Evolutionary conservation across 2,888 invertebrate species (phyloP).

Genomic region (Labia minor): DNA sequence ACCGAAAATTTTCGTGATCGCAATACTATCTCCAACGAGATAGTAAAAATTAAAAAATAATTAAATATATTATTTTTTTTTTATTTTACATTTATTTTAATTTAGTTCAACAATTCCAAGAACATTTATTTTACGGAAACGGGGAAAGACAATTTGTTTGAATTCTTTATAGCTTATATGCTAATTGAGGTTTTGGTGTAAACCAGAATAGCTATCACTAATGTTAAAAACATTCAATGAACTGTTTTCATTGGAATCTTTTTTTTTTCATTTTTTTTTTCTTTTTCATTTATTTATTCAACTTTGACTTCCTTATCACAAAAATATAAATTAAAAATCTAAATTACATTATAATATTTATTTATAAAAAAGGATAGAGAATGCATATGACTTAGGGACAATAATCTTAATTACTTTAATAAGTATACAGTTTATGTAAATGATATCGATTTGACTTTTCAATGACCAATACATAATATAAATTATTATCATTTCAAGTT

Average conservation of each 20-base stretch:
- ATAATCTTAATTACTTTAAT: neutral
- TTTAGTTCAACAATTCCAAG: neutral
- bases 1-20: too few species aligned
- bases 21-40: too few species aligned
- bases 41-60: too few species aligned
- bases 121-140: neutral
- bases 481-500: too few species aligned
- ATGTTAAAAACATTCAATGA: neutral
- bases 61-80: neutral
- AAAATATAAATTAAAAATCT: too few species aligned
- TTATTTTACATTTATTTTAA: neutral
- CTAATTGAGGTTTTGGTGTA: neutral
- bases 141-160: neutral
- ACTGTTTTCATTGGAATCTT: neutral
- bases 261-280: too few species aligned
- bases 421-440: neutral
- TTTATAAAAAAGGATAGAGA: neutral
- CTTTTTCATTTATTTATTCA: too few species aligned
- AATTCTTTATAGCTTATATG: neutral
- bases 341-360: too few species aligned
- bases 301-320: too few species aligned
- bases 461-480: too few species aligned
- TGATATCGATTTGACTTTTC: too few species aligned
- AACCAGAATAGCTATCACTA: neutral
- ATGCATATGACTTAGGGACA: neutral